Base-by-base conservation (phyloP, 2,888 invertebrate genomes). In the Spisula solida region DNA sequence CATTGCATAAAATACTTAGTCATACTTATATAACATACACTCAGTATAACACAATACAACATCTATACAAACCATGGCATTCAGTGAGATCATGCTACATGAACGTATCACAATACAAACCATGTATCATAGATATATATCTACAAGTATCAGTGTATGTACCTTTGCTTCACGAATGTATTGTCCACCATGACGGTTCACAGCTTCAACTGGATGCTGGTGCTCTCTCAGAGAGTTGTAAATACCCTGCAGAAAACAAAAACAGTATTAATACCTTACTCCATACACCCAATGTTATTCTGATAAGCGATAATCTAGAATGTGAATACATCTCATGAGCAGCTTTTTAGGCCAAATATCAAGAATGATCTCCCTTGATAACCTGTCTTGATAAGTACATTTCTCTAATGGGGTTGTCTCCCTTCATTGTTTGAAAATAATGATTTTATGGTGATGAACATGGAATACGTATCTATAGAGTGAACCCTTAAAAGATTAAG, bases 161-260 rank as follows among this genome's bases (percentile, higher is more conserved):
- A 99, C 99, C 99, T 99, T 99, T 96, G 99, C 99, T 97, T 99
- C 99, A 93, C 99, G 98, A 96, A 99, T 99, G 97, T 98, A 98
- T 97, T 98, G 98, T 95, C 99, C 99, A 96, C 99, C 99, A 96
- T 98, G 98, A 95, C 98, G 97, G 97, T 99, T 99, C 96, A 99
- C 98, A 96, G 98, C 98, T 97, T 99, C 99, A 96, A 99, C 98
- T 97, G 98, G 98, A 95, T 98, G 98, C 94, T 98, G 98, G 96
- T 98, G 98, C 97, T 99, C 99, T 96, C 98, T 98, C 94, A 99
- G 98, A 96, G 98, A 98, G 96, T 98, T 98, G 97, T 99, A 98
- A 97, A 99, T 98, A 96, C 98, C 98, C 99, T 99, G 97, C 56
- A 87, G 55, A 48, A 29, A 78, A 82, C 12, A n/a, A 56, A 31